Conservation (phyloP, 2,797 vertebrate genomes). For the Xenopus petersii region DNA sequence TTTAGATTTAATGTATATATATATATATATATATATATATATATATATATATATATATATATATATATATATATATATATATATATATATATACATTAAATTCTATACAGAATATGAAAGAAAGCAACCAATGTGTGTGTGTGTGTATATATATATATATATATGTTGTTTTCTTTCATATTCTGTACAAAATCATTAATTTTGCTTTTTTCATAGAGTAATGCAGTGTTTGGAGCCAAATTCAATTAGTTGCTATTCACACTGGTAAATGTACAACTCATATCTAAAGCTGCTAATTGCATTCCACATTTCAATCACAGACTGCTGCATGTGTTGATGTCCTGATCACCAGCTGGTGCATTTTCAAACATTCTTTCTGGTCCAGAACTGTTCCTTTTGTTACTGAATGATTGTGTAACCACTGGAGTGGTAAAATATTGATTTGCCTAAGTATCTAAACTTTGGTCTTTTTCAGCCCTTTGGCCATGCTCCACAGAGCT, state of each 20-base stretch:
- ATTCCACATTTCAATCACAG: neutral
- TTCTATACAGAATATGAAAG: too few relatives aligned
- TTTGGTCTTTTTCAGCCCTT: neutral
- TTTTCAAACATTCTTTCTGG: conserved; percentile 1
- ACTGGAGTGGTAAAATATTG: neutral
- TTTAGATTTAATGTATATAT: too few relatives aligned
- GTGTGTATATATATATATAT: too few relatives aligned
- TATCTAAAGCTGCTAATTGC: neutral
- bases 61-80: too few relatives aligned
- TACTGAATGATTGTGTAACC: neutral
- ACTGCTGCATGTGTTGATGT: neutral
- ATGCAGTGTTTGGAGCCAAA: too few relatives aligned
- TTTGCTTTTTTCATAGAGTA: too few relatives aligned
- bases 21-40: too few relatives aligned
- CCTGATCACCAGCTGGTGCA: neutral
- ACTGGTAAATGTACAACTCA: neutral
- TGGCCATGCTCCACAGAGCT: conserved; percentile 7
- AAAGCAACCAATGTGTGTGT: too few relatives aligned
- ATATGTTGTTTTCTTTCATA: too few relatives aligned
- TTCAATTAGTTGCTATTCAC: neutral
- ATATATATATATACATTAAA: too few relatives aligned
- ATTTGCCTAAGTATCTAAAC: neutral
- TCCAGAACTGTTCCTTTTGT: neutral
- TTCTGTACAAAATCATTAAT: too few relatives aligned
- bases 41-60: too few relatives aligned